Evolutionary conservation across 1,140 invertebrate genomes (phyloP), one percentile per base, ranked within the genome.

Genomic region (Archegozetes longisetosus): DNA sequence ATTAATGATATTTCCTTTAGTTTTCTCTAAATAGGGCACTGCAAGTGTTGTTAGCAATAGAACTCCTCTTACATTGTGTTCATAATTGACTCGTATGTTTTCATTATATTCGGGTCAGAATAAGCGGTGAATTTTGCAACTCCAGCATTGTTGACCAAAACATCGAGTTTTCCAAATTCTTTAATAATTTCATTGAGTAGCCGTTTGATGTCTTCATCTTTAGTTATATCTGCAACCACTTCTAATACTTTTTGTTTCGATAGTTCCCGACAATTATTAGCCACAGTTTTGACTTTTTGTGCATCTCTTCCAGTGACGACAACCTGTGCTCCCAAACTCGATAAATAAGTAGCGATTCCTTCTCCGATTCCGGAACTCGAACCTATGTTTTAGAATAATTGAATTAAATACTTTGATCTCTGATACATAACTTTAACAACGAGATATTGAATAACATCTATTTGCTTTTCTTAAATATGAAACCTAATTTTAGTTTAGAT

Each of bases 131-230:
- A 1, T 0, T 60, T 22, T 13, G 22, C 48, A 27, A 28, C 28
- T n/a, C 60, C 60, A 14, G 60, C 60, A 52, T 62, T 62, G 26
- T 61, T 93, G 4, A 97, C 82, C 2, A 97, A 71, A 68, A 96
- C 91, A 74, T 97, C 91, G 32, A 97, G 77, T 25, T 84, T 84
- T 22, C 91, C 90, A 75, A 84, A 90, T 71, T 84, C 82, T 23
- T 79, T 73, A 29, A 82, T 73, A 3, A 85, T 84, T 80, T 80
- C 75, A 61, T 86, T 73, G 66, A 95, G 80, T 3, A 97, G 74
- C 65, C 79, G 80, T 69, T 79, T 75, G 64, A 90, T 78, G 65
- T 95, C 84, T 62, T 84, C 79, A 46, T 77, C 70, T 67, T 88
- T 86, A 1, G 75, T 79, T 25, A 95, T 90, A 75, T 97, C 89